Evolutionary conservation across 2,888 invertebrate genomes (phyloP), one percentile per base, ranked within the genome.

Genomic region (Ectobius pallidus): DNA sequence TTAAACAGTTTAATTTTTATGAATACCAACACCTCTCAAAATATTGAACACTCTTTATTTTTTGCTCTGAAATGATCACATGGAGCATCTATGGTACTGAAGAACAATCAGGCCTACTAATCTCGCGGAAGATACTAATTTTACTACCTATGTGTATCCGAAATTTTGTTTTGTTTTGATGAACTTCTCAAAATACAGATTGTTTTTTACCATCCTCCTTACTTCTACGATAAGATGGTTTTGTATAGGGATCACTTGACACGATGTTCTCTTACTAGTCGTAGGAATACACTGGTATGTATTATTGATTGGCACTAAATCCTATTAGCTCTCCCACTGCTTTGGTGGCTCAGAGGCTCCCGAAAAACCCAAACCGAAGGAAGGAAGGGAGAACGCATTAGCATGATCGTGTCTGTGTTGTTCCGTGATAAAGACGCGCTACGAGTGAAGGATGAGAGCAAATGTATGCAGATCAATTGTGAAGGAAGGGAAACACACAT

Each of bases 301-400:
- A 74, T 74, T 74, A 74, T 74, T 74, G 74, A 74, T 74, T 74
- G 72, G 70, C 46, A 70, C 63, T 67, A 74, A 74, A 74, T 74
- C 74, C 74, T 74, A 74, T 74, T 74, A 74, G 70, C 69, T 68
- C 71, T 65, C 71, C 67, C 67, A 71, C 71, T 67, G 46, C 30
- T 32, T 11, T 27, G 61, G 32, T 18, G 63, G 63, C 20, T 22
- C 1, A 20, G 63, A 20, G 14, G 63, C n/a, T n/a, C 22, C 52
- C 34, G 25, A 30, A 30, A 67, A 46, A 27, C 34, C 52, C 25
- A 9, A 25, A 69, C 34, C 55, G 69, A 44, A 55, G 55, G 42
- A 63, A 32, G 11, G 32, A 18, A 32, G 68, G 49, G 68, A 11
- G 68, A 0, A 27, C 52, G 69, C 22, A 34, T 52, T 63, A 63